Base-by-base conservation (phyloP, 2,797 vertebrate species). In the Hemitrygon akajei region DNA sequence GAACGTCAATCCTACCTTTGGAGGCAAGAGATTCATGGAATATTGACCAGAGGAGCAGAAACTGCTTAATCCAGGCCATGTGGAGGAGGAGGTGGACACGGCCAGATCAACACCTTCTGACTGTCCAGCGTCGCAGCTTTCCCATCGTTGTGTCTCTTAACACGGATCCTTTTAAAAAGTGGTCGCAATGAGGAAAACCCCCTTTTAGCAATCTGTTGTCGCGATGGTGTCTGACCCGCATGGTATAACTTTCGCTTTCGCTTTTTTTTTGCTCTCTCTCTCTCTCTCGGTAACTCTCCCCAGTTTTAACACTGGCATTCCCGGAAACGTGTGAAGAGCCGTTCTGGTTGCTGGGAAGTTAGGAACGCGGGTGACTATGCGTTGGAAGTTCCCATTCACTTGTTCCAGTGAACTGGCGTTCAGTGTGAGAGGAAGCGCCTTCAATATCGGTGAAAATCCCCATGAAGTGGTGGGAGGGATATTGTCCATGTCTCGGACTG, bases 321-420 rank as follows among this genome's bases (percentile, higher is more conserved):
- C 63, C 20, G 3, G 86, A 69, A 84, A 58, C 22, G 7, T 12
- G 14, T 1, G 2, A 11, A 82, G 7, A 2, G 25, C 47, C 22
- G 10, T 30, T 58, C 7, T 30, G 56, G 58, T 9, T 22, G 20
- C 22, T 6, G 25, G 25, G 3, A 25, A 0, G 11, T 27, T 47
- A 47, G 22, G 37, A 40, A 25, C 47, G 37, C 22, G 20, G 80
- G 40, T 34, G 6, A 0, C 6, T 7, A 16, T 71, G 16, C 22
- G 27, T 0, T 5, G 20, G 71, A 6, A 75, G 71, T 7, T 0
- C 71, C 27, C 22, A 1, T 47, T 40, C 18, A 4, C 18, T 25
- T 0, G 10, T 84, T 0, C 0, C 0, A 30, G 4, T 14, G 34
- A 47, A 20, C 20, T 18, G 7, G 1, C 6, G 14, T 5, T 16